Evolutionary conservation across 2,888 invertebrate genomes (phyloP).

Genomic region (Caenorhabditis sp.): DNA sequence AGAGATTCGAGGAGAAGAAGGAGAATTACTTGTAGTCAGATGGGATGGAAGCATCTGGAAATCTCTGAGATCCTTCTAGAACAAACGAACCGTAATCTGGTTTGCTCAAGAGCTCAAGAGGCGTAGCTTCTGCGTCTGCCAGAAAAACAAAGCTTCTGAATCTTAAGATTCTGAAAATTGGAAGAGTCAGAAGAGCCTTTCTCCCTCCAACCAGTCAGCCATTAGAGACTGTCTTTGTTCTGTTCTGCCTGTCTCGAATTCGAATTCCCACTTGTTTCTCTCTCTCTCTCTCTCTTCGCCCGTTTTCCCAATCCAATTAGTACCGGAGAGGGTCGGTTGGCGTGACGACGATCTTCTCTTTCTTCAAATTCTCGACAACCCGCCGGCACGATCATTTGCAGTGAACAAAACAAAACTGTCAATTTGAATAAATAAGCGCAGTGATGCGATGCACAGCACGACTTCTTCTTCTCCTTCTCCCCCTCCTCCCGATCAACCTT

Average conservation of each 20-base stretch:
- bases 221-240: constrained; percentile 10
- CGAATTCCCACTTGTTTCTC: constrained; percentile 22
- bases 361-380: too few relatives aligned
- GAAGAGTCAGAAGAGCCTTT: neutral
- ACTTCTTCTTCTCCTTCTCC: too few relatives aligned
- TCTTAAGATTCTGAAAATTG: neutral
- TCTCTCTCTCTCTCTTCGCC: constrained; percentile 3
- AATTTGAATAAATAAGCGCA: constrained; percentile 47
- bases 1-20: neutral
- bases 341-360: constrained; percentile 19
- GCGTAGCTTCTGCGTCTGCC: neutral
- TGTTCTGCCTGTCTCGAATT: constrained; percentile 19
- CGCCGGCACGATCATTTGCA: constrained; percentile 3
- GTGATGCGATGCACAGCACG: constrained; percentile 50
- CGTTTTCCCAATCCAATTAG: constrained; percentile 53
- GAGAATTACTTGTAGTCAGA: neutral
- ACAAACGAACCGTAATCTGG: neutral
- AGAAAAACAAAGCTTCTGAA: neutral
- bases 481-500: constrained; percentile 23
- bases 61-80: too few relatives aligned
- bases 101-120: neutral
- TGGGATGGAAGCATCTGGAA: too few relatives aligned
- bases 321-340: constrained; percentile 15
- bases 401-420: constrained; percentile 44
- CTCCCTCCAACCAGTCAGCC: neutral